Percentiles rank a stretch among this genome's conserved stretches.
Conservation (phyloP, 2,113 vertebrate species). For the Ameiurus melas region DNA sequence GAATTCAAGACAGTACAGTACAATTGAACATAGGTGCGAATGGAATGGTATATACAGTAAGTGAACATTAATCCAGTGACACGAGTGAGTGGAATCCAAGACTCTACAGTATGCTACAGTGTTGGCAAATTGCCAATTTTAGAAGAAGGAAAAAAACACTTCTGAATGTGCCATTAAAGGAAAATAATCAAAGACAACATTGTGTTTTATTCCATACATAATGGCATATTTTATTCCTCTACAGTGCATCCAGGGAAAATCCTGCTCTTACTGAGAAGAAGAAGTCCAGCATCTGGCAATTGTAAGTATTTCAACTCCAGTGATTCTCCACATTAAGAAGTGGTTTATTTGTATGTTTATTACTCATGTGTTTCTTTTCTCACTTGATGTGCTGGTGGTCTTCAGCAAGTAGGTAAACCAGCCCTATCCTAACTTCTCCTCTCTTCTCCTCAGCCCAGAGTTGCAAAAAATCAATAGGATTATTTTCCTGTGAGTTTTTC, state of each 20-base stretch:
- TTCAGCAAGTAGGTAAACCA: conserved; percentile 11
- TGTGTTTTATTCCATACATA: neutral
- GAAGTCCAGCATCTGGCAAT: conserved; percentile 98
- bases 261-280: conserved; percentile 92
- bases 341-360: neutral
- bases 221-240: conserved; percentile 33
- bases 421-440: neutral
- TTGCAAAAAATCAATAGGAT: neutral
- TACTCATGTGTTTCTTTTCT: neutral
- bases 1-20: neutral
- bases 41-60: neutral
- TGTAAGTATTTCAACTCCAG: conserved; percentile 76
- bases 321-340: neutral
- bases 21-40: neutral
- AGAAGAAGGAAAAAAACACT: neutral
- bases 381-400: neutral
- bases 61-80: neutral
- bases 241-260: conserved; percentile 94
- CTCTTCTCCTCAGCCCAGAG: neutral
- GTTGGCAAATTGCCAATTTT: neutral
- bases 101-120: neutral
- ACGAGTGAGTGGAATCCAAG: neutral
- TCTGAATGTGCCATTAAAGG: neutral
- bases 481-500: neutral
- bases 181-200: neutral